Percentiles rank a stretch among this genome's conserved stretches.
Conservation (phyloP, 2,113 vertebrate genomes). For the Actinemys pallida region DNA sequence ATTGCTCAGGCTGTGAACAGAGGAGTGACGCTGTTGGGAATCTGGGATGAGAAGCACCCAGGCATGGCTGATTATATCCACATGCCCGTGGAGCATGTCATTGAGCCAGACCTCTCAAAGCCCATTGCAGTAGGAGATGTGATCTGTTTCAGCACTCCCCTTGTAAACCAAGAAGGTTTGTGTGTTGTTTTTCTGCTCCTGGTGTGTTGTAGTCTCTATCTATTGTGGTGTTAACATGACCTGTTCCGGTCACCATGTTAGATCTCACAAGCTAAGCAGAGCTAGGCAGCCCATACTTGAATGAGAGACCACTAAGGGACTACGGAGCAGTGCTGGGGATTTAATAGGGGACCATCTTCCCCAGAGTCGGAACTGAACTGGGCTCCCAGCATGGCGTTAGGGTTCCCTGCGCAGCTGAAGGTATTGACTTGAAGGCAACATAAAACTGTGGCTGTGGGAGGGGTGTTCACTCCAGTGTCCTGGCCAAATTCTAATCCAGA, state of each 20-base stretch:
- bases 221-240: background rate
- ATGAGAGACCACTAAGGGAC: background rate
- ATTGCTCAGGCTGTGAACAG: conserved; percentile 74
- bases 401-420: background rate
- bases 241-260: background rate
- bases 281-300: background rate
- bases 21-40: conserved; percentile 74
- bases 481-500: background rate
- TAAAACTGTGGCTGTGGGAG: background rate
- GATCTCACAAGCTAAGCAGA: background rate
- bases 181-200: background rate
- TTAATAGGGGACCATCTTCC: background rate
- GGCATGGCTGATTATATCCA: conserved; percentile 78
- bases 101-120: conserved; percentile 62
- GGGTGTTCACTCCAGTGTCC: background rate
- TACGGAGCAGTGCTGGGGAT: too few species aligned
- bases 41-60: conserved; percentile 74
- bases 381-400: background rate
- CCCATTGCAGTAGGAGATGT: conserved; percentile 71
- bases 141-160: conserved; percentile 79
- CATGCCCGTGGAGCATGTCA: conserved; percentile 75
- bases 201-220: background rate
- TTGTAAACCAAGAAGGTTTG: conserved; percentile 74
- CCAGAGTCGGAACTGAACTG: background rate
- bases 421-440: background rate